Conservation (phyloP, 2,113 vertebrate genomes). For the Antechinus flavipes region DNA sequence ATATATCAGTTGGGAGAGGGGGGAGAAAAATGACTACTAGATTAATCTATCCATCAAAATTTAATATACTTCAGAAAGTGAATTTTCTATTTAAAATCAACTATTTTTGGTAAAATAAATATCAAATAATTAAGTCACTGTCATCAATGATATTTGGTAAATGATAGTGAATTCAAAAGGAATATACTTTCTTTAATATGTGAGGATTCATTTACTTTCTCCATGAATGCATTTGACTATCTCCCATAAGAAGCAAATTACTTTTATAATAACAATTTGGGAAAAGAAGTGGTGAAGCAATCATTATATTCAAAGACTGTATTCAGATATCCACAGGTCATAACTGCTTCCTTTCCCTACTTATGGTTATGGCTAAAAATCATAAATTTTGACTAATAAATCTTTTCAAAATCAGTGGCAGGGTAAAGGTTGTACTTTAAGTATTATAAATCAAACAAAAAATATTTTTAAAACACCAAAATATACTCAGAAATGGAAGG, state of each 20-base stretch:
- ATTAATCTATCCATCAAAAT: slow-evolving; percentile 33
- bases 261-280: neutral
- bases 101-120: slow-evolving; percentile 27
- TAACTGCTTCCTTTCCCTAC: neutral
- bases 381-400: neutral
- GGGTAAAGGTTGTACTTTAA: neutral
- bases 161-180: neutral
- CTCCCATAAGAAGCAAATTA: neutral
- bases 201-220: neutral
- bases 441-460: neutral
- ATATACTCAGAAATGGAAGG: neutral
- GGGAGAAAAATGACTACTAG: neutral
- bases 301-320: neutral
- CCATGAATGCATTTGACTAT: neutral
- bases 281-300: neutral
- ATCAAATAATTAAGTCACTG: neutral
- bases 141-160: neutral
- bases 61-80: slow-evolving; percentile 1
- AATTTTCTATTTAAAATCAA: neutral
- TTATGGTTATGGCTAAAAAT: neutral
- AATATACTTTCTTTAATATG: neutral
- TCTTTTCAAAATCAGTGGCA: neutral
- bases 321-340: neutral
- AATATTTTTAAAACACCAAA: neutral
- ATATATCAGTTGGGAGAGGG: neutral